Evolutionary conservation across 2,888 invertebrate genomes (phyloP), one percentile per base, ranked within the genome.

Genomic region (Labia minor): DNA sequence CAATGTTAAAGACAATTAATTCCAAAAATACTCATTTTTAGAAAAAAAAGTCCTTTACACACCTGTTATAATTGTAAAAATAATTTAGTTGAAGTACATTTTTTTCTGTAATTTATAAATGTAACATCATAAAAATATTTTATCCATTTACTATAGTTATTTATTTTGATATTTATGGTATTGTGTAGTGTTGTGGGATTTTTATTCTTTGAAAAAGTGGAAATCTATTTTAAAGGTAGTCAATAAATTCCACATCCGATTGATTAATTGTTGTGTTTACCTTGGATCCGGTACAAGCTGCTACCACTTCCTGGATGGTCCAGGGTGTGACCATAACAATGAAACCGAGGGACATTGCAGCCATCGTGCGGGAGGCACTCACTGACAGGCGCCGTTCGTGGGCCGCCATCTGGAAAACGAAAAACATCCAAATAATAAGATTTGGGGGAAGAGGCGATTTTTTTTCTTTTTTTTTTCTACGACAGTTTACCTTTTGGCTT

Each of bases 251-350:
- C 64, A 2, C 4, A 8, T 8, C 8, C 4, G 26, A 26, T 26
- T 26, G 26, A 26, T 26, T 26, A 26, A 26, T 26, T 26, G 19
- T 37, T 64, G 62, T n/a, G 11, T 37, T 75, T 80, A 84, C 87
- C 82, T 89, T 89, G 72, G 90, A 87, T 68, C 92, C 92, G 20
- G 92, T 92, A 76, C 92, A 92, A 26, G 92, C 92, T 37, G 90
- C 90, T 61, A 92, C 92, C 70, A 92, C 90, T 82, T 92, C 92
- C 80, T 92, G 91, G 72, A 92, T 91, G 64, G 92, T 92, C 83
- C 92, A 92, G 62, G 92, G 92, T 68, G 92, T 92, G 71, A 92
- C 92, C 84, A 92, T 87, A 68, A 93, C 92, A 75, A 92, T 92
- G 81, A 92, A 93, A 68, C 91, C 91, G 74, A 92, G 81, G 69